Conservation (phyloP, 2,797 vertebrate species). For the Esox lucius region DNA sequence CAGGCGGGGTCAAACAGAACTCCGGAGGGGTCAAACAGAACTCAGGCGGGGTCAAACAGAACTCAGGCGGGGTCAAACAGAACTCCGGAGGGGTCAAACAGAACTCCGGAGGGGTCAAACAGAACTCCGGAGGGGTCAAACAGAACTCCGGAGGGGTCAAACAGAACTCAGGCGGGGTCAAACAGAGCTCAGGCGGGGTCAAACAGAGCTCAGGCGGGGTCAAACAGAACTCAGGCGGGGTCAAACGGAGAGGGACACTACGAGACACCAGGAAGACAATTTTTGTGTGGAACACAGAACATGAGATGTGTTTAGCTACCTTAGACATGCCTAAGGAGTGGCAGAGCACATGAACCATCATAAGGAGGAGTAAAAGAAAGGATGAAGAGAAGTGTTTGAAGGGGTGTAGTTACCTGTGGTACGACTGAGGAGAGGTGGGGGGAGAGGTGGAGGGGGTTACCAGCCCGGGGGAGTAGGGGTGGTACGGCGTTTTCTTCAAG, state of each 20-base stretch:
- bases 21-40: too few species aligned
- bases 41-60: too few species aligned
- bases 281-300: slow-evolving; percentile 10
- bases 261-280: background rate
- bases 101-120: too few species aligned
- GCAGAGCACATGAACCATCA: slow-evolving; percentile 50
- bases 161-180: too few species aligned
- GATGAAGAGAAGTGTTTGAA: background rate
- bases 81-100: too few species aligned
- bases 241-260: slow-evolving; percentile 22
- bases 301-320: slow-evolving; percentile 65
- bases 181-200: too few species aligned
- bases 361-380: slow-evolving; percentile 39
- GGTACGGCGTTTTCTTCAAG: slow-evolving; percentile 98
- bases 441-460: slow-evolving; percentile 87
- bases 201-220: too few species aligned
- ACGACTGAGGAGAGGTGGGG: slow-evolving; percentile 61
- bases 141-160: too few species aligned
- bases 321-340: slow-evolving; percentile 83
- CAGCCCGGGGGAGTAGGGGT: slow-evolving; percentile 91
- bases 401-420: slow-evolving; percentile 41
- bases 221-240: background rate
- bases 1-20: too few species aligned
- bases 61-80: background rate
- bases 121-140: too few species aligned